Conservation (phyloP, 2,797 vertebrate genomes). For the Crocodylus rhombifer region DNA sequence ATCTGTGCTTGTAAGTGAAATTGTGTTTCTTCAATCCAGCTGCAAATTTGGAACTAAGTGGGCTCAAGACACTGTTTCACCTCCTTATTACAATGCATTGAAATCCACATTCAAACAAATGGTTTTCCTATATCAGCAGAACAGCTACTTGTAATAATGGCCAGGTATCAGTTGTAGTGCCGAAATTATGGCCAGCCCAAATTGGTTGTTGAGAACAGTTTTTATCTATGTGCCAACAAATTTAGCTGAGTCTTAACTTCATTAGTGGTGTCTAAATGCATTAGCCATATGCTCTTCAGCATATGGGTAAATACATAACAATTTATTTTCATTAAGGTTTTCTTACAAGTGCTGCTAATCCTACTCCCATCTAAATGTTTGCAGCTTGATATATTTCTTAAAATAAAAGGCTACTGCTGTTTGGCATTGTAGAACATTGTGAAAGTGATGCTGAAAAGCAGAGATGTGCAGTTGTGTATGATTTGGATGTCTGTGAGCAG, state of each 20-base stretch:
- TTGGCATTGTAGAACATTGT: background rate
- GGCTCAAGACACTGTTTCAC: background rate
- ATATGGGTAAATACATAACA: conserved; percentile 78
- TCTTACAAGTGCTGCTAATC: conserved; percentile 64
- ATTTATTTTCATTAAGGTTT: conserved; percentile 78
- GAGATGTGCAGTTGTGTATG: background rate
- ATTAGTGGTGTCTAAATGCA: conserved; percentile 76
- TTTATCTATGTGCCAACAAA: conserved; percentile 71
- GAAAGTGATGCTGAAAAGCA: conserved; percentile 15
- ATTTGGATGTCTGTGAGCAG: background rate
- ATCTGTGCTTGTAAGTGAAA: background rate
- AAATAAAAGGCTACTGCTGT: conserved; percentile 19
- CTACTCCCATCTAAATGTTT: conserved; percentile 55
- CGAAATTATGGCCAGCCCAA: conserved; percentile 48
- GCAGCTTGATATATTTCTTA: conserved; percentile 21
- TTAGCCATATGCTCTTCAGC: conserved; percentile 78
- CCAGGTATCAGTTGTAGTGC: conserved; percentile 48
- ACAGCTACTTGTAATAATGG: background rate
- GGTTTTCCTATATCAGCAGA: background rate
- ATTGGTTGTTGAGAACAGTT: conserved; percentile 60
- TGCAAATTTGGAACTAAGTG: background rate
- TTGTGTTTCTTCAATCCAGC: background rate
- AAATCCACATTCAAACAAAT: background rate
- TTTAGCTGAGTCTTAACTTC: conserved; percentile 76
- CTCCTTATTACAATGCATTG: background rate